Evolutionary conservation across 2,888 invertebrate genomes (phyloP), one percentile per base, ranked within the genome.

Genomic region (Napeogenes inachia): DNA sequence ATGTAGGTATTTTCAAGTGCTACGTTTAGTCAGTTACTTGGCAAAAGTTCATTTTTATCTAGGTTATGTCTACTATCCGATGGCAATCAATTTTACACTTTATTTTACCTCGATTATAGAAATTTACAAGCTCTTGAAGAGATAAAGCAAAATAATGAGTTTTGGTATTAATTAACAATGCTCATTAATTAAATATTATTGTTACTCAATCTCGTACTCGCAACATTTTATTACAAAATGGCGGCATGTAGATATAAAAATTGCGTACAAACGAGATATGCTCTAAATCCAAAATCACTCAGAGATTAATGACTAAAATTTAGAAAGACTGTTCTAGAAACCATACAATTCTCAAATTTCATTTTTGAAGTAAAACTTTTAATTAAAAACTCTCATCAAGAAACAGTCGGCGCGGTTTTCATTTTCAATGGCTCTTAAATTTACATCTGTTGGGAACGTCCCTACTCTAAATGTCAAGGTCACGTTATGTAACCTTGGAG

Each of bases 401-500:
- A 21, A 21, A 3, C 50, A 30, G 21, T 30, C 30, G 50, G 30
- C 21, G 30, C 30, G 50, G 8, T 50, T 21, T 45, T 30, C 47
- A 35, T 30, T 56, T 60, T 42, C 3, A 13, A 56, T 47, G 13
- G 50, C 60, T 50, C 56, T 60, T 46, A 46, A 13, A 30, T 53
- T 54, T 45, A 54, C 54, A n/a, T 47, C 10, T 46, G 35, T 45
- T 33, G 12, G 50, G 50, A 30, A 10, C 30, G 50, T 54, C 4
- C 21, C 21, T 35, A 30, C 35, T 50, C 30, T 50, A 70, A 75
- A 78, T 74, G 80, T 76, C 77, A 79, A 75, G 81, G 80, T 70
- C 70, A 67, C 53, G 54, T 63, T 59, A 60, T 45, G 64, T 59
- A 67, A 71, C 79, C 79, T 80, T 76, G 78, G 64, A 53, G 68